Conservation (phyloP, 1,140 invertebrate species). For the Sminthurinus signatus region DNA sequence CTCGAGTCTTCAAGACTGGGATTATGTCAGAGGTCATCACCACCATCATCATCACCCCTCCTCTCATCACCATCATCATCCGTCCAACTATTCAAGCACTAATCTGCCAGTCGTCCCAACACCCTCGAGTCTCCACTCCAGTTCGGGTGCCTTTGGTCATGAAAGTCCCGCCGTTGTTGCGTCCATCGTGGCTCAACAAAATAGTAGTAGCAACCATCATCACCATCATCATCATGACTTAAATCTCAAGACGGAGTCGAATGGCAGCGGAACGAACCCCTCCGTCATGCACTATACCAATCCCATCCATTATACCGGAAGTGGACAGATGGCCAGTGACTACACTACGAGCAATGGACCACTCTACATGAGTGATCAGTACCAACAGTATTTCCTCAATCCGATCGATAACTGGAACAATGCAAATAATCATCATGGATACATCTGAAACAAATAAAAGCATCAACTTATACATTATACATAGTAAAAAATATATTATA, state of each 20-base stretch:
- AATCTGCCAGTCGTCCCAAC: too few relatives aligned
- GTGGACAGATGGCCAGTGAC: conserved; percentile 4
- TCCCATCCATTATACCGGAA: conserved; percentile 1
- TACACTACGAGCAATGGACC: conserved; percentile 1
- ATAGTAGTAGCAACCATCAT: conserved; percentile 16
- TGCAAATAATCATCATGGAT: conserved; percentile 20
- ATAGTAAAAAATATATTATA: too few relatives aligned
- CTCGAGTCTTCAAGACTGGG: conserved; percentile 12
- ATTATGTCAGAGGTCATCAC: conserved; percentile 1
- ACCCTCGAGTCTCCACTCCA: not conserved
- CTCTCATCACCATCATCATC: not conserved
- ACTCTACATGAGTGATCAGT: conserved; percentile 28
- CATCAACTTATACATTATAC: too few relatives aligned
- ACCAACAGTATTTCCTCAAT: conserved; percentile 35
- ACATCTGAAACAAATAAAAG: too few relatives aligned
- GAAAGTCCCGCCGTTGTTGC: conserved; percentile 11
- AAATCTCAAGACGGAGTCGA: not conserved
- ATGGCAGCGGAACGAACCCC: not conserved
- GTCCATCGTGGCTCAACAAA: conserved; percentile 16
- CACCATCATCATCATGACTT: not conserved
- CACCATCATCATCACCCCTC: conserved; percentile 19
- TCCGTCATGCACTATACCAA: conserved; percentile 6
- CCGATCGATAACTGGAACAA: conserved; percentile 25
- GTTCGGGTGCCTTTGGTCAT: not conserved
- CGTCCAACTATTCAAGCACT: not conserved